Evolutionary conservation across 2,113 vertebrate species (phyloP).

Genomic region (Daubentonia madagascariensis): DNA sequence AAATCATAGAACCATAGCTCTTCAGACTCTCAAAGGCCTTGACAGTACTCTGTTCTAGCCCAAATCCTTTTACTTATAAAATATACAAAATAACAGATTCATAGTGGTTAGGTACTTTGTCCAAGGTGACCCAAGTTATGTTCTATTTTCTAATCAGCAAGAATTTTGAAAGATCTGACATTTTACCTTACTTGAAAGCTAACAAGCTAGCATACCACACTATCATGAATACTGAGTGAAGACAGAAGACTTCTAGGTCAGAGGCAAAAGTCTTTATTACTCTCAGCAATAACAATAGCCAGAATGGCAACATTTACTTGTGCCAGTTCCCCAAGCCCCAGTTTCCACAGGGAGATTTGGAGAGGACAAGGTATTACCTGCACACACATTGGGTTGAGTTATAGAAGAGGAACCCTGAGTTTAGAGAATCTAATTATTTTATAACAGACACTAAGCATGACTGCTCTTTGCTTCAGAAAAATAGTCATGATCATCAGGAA

Average conservation of each 20-base stretch:
- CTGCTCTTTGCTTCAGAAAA: neutral
- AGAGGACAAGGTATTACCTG: neutral
- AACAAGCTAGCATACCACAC: neutral
- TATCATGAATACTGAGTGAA: neutral
- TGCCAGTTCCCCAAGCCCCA: neutral
- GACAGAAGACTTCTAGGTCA: neutral
- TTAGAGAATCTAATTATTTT: neutral
- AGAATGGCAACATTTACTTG: neutral
- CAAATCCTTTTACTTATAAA: neutral
- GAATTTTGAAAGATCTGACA: neutral
- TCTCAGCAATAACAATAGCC: neutral
- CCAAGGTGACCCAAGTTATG: neutral
- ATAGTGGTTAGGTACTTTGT: neutral
- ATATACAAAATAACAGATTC: neutral
- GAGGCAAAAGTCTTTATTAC: neutral
- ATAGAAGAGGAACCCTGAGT: neutral
- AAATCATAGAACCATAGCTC: neutral
- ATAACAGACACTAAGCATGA: neutral
- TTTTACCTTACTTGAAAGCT: neutral
- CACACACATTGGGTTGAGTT: neutral
- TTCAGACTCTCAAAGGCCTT: neutral
- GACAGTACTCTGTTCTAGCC: neutral
- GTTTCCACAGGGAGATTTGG: neutral
- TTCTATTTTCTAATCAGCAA: neutral
- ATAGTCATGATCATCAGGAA: neutral